A percentile compares a stretch with the other conserved stretches of the same genome.
These are phyloP conservation scores for Sebastes minor DNA, from an alignment of 2,797 vertebrate species.

Conservation along the genomic window DNA sequence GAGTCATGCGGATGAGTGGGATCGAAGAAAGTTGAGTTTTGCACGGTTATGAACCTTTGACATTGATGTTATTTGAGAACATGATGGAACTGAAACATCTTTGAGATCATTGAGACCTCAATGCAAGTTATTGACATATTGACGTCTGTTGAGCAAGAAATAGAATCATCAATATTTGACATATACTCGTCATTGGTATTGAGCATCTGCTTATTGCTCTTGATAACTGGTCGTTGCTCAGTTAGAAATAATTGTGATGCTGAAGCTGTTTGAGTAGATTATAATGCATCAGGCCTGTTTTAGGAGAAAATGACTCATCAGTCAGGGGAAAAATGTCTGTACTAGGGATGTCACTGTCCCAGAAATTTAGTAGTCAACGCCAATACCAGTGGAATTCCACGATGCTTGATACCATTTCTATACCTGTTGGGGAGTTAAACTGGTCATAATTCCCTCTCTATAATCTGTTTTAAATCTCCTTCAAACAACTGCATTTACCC, in stretches of 20 bases:
- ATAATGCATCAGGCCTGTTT: not conserved
- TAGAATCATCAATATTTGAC: conserved; percentile 32
- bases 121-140: conserved; percentile 25
- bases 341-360: no score
- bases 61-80: not conserved
- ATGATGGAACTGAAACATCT: not conserved
- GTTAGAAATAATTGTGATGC: not conserved
- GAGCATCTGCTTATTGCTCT: conserved; percentile 5
- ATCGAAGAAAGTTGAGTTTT: conserved; percentile 15
- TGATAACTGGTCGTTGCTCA: not conserved
- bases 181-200: conserved; percentile 8
- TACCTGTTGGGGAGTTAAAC: no score
- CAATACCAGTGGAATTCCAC: no score
- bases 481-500: no score
- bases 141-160: conserved; percentile 11
- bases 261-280: not conserved
- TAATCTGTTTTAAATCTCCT: no score
- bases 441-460: no score
- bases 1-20: conserved; percentile 17
- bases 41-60: conserved; percentile 6
- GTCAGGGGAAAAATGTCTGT: not conserved
- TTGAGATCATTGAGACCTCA: not conserved
- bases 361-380: no score
- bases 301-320: not conserved
- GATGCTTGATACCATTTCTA: no score